phyloP scores from a whole-genome alignment of 2,888 invertebrate genomes.

The Julus scanicus region DNA sequence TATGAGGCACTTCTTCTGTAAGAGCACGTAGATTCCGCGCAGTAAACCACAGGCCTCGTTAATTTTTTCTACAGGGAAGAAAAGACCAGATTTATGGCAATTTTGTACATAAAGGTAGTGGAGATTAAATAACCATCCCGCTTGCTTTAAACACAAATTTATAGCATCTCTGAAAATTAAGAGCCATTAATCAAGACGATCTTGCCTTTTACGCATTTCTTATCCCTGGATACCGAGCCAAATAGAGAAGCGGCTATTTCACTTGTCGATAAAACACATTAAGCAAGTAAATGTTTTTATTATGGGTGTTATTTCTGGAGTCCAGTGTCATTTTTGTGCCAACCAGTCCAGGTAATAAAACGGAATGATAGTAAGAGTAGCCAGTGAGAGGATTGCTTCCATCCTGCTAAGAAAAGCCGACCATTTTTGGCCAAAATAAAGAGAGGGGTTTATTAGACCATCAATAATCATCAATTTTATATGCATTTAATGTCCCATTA shows the following conservation, averaged over 20 bases:
- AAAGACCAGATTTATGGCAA: not conserved
- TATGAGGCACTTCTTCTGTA: not conserved
- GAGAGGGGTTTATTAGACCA: slow-evolving; percentile 44
- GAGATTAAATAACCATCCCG: slow-evolving; percentile 27
- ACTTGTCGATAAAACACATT: slow-evolving; percentile 18
- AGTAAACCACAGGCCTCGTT: not conserved
- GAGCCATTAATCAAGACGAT: slow-evolving; percentile 30
- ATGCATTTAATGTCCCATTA: slow-evolving; percentile 43
- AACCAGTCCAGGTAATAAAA: slow-evolving; percentile 40
- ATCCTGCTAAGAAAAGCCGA: not conserved
- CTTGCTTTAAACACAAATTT: slow-evolving; percentile 30
- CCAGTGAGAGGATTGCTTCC: slow-evolving; percentile 20
- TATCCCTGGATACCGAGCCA: not conserved
- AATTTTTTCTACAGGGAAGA: not conserved
- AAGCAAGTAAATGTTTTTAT: slow-evolving; percentile 47
- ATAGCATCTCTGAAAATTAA: slow-evolving; percentile 36
- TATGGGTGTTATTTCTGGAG: slow-evolving; percentile 15
- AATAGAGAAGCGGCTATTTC: slow-evolving; percentile 19
- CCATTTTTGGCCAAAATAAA: not conserved
- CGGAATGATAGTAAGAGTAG: not conserved
- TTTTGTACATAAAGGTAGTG: slow-evolving; percentile 5
- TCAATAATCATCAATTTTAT: slow-evolving; percentile 47
- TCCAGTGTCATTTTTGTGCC: slow-evolving; percentile 9
- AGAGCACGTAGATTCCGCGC: not conserved
- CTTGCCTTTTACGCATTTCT: slow-evolving; percentile 6